A percentile compares a stretch with the other conserved stretches of the same genome.
phyloP scores from a whole-genome alignment of 2,888 invertebrate genomes.

The Lysandra bellargus region DNA sequence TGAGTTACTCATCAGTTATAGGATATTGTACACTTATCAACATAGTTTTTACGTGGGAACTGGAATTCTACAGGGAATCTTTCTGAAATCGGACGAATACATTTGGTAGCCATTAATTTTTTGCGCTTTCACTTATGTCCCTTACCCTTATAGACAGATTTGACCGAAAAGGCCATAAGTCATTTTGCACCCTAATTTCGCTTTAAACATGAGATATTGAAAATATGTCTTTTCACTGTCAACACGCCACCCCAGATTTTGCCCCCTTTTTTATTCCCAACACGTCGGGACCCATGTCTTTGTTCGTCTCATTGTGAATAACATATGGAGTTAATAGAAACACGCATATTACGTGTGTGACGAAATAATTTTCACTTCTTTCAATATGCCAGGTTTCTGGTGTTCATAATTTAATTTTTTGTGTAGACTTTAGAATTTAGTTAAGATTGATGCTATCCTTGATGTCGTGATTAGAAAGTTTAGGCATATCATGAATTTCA shows the following conservation, averaged over 20 bases:
- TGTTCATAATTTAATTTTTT: not conserved
- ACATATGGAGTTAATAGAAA: slow-evolving; percentile 60
- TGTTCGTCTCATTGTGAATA: slow-evolving; percentile 72
- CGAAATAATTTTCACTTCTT: not conserved
- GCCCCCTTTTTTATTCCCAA: slow-evolving; percentile 68
- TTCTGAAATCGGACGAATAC: not conserved
- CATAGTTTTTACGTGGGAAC: not conserved
- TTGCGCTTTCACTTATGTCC: not conserved
- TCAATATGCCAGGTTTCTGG: not conserved
- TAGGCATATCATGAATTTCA: not conserved
- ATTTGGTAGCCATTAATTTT: slow-evolving; percentile 1
- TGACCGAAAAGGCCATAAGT: not conserved
- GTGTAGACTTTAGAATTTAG: not conserved
- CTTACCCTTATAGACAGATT: not conserved
- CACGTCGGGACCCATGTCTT: slow-evolving; percentile 64
- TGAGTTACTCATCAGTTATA: no score
- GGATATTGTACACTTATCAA: no score
- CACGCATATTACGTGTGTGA: not conserved
- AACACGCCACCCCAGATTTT: slow-evolving; percentile 54
- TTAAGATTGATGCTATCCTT: not conserved
- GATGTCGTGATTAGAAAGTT: not conserved
- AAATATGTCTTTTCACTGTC: slow-evolving; percentile 11
- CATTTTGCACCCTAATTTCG: not conserved
- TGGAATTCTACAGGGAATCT: not conserved
- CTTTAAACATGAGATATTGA: not conserved